A percentile compares a stretch with the other conserved stretches of the same genome.
These are phyloP conservation scores for Nycticorax nycticorax DNA, from an alignment of 2,113 vertebrate genomes.

Conservation along the genomic window DNA sequence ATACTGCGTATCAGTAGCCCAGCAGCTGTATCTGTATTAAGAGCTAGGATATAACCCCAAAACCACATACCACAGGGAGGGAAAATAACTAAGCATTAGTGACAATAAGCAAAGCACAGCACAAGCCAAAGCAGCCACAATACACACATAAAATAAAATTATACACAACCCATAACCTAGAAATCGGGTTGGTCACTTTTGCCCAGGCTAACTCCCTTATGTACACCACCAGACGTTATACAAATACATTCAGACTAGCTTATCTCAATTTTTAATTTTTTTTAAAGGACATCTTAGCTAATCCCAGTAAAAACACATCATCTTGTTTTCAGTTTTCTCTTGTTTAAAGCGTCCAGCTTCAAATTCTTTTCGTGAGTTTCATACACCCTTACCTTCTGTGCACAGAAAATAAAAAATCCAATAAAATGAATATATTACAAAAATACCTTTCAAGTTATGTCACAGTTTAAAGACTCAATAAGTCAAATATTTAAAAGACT, in stretches of 20 bases:
- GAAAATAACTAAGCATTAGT: slow-evolving; percentile 87
- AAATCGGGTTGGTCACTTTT: neutral
- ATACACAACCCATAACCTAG: neutral
- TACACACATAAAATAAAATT: slow-evolving; percentile 55
- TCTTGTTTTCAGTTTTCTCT: slow-evolving; percentile 13
- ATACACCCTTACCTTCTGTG: neutral
- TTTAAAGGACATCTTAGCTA: neutral
- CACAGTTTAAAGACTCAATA: neutral
- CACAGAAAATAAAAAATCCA: neutral
- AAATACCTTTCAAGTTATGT: neutral
- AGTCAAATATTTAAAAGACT: neutral
- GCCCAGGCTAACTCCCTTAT: neutral
- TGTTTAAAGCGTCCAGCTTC: neutral
- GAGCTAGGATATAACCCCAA: slow-evolving; percentile 94
- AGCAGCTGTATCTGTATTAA: slow-evolving; percentile 95
- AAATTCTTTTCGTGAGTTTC: neutral
- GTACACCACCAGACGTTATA: neutral
- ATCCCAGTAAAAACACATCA: slow-evolving; percentile 8
- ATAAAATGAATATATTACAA: neutral
- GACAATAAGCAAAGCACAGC: slow-evolving; percentile 81
- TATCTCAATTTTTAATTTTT: neutral
- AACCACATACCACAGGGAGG: slow-evolving; percentile 87
- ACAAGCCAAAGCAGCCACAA: slow-evolving; percentile 77
- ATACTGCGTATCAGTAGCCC: slow-evolving; percentile 95
- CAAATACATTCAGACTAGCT: neutral